Base-by-base conservation (phyloP, 2,797 vertebrate genomes). In the Serranus cabrilla region DNA sequence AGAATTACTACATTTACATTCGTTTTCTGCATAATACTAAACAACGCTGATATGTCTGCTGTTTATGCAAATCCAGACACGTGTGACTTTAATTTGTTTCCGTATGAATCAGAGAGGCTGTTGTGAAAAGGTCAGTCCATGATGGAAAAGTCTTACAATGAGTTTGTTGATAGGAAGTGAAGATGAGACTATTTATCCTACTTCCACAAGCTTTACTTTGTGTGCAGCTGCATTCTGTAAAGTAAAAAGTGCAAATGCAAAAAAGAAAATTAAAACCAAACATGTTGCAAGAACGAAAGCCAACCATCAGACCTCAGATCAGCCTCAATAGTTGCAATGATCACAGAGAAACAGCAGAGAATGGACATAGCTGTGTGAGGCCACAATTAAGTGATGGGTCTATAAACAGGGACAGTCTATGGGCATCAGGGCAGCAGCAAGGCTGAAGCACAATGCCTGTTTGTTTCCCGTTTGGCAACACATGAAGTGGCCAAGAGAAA, bases 391-490 rank as follows among this genome's bases (percentile, higher is more conserved):
- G 77, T 84, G 84, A 85, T 63, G 85, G 80, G 85, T 93, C 87
- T 78, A 91, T 94, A 91, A 93, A 92, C 83, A 81, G 59, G 54
- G 70, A 59, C 73, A 82, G 87, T 86, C 76, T 72, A 76, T 83
- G 69, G 84, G 80, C 81, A 71, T 78, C 82, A 83, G 85, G 55
- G 83, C 74, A 57, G 75, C 71, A 61, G 78, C 82, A 63, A 57
- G 78, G 75, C 72, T 37, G 34, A 6, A 76, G 78, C 81, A 95
- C 92, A 94, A 94, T 87, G 86, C 76, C 43, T 77, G 74, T 91
- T 93, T 95, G 94, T 94, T 91, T 86, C 76, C 78, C 67, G 72
- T 78, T 78, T 90, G 87, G 92, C 90, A 87, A 70, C 81, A 87
- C 82, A 91, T 87, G 76, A 93, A 92, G 82, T 91, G 76, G 71